These are phyloP conservation scores for Drosophila mojavensis DNA, from an alignment of 1,140 invertebrate genomes.

Conservation along the genomic window DNA sequence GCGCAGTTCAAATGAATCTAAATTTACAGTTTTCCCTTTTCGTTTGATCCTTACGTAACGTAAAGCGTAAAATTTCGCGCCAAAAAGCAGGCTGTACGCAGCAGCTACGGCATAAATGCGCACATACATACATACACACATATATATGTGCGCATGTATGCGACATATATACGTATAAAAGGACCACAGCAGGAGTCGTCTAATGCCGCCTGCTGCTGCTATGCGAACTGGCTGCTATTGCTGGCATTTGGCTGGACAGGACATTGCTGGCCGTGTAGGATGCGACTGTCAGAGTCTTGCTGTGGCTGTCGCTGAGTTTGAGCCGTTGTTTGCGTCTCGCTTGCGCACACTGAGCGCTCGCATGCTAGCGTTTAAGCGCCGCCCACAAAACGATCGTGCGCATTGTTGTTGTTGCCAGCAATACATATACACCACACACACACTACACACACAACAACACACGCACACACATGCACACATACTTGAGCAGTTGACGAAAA, in stretches of 20 bases:
- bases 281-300: not conserved
- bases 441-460: not conserved
- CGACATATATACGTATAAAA: not conserved
- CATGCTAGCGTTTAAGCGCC: constrained; percentile 44
- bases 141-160: too few relatives aligned
- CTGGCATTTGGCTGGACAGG: constrained; percentile 10
- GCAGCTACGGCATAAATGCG: constrained; percentile 14
- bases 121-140: too few relatives aligned
- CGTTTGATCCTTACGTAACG: constrained; percentile 2
- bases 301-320: constrained; percentile 14
- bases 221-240: not conserved
- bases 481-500: constrained; percentile 36
- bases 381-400: constrained; percentile 75
- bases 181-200: constrained; percentile 12
- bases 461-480: not conserved
- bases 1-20: too few relatives aligned
- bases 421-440: too few relatives aligned
- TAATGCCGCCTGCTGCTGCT: constrained; percentile 2
- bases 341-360: constrained; percentile 29
- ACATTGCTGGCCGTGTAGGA: constrained; percentile 23
- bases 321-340: constrained; percentile 46
- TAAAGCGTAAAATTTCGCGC: constrained; percentile 58
- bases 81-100: constrained; percentile 43
- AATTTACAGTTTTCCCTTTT: not conserved
- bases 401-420: constrained; percentile 41